Base-by-base conservation (phyloP, 2,888 invertebrate species). In the Lobophora halterata region DNA sequence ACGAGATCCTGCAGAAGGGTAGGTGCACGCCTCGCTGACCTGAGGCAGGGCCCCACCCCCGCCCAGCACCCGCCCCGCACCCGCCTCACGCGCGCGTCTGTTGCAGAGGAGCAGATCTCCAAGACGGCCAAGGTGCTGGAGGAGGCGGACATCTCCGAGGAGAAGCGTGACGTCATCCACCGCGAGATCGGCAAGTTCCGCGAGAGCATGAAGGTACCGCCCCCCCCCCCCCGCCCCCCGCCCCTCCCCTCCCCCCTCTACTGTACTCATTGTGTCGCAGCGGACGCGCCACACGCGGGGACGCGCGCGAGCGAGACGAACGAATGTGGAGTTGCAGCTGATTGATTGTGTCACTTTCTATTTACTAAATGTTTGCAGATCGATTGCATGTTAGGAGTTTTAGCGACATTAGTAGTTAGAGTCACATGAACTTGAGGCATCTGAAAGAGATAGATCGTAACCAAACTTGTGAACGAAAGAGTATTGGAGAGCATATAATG, bases 121-220 rank as follows among this genome's bases (percentile, higher is more conserved):
- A 90, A 91, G 57, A 89, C 90, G 55, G 90, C 90, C 49, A 91
- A 91, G 63, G 90, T 91, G 42, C 85, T 95, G 16, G 94, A 95
- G 60, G 95, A 95, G 64, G 93, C 95, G 14, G 97, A 96, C 74
- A 93, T 98, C 46, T 98, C 98, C 71, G 98, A 98, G 81, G 98
- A 98, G 71, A 97, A 98, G 80, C 93, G 97, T 28, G 97, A 97
- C 80, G 91, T 98, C 59, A 99, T 99, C 60, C 97, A 96, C 67
- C 91, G 97, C 61, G 99, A 99, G 90, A 99, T 99, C 79, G 96
- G 96, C 63, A 97, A 97, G 86, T 99, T 99, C 88, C 92, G 98
- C 49, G 97, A 98, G 88, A 95, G 96, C 57, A 98, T 97, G 93
- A 97, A 97, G 95, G 96, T 96, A 92, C 90, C 88, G 58, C 50